Evolutionary conservation across 2,888 invertebrate species (phyloP), one percentile per base, ranked within the genome.

Genomic region (Leptogaster cylindrica): DNA sequence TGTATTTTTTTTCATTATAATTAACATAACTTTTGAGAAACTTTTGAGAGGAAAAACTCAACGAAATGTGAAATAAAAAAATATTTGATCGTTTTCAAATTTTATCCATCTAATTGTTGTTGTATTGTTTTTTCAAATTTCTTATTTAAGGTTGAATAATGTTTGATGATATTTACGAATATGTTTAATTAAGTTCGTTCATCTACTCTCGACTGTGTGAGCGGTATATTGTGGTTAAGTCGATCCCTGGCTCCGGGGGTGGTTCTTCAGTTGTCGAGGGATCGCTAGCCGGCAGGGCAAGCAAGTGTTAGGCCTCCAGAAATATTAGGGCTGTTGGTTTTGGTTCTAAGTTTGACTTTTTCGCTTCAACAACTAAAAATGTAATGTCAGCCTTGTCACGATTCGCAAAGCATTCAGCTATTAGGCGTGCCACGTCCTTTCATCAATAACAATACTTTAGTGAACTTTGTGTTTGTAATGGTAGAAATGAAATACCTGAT

Each of bases 361-460:
- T 93, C 74, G 93, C 93, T 84, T 93, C 93, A 73, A 93, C 89
- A 74, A 97, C 95, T 77, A 95, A 87, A 84, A 97, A 93, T 84
- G 95, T 94, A 82, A 96, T 93, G 79, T 93, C 91, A 80, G 85
- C 84, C 78, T 92, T 89, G 77, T 92, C 91, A 77, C 91, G 88
- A 80, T 93, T 89, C 67, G 95, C 94, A 83, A 95, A 97, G 73
- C 94, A 93, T 79, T 95, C 94, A 12, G 95, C 95, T 77, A 97
- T 95, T 71, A 94, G 85, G 74, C 93, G 87, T 58, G 96, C 97
- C 69, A 95, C 94, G 76, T 95, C 93, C 82, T 81, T 31, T n/a
- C n/a, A n/a, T n/a, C 52, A 70, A 71, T 36, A 36, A 36, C 2
- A 8, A 33, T 52, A n/a, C 23, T 51, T 20, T 23, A 41, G 36